A percentile compares a stretch with the other conserved stretches of the same genome.
These are phyloP conservation scores for Alectoris magna DNA, from an alignment of 2,797 vertebrate species.

Conservation along the genomic window DNA sequence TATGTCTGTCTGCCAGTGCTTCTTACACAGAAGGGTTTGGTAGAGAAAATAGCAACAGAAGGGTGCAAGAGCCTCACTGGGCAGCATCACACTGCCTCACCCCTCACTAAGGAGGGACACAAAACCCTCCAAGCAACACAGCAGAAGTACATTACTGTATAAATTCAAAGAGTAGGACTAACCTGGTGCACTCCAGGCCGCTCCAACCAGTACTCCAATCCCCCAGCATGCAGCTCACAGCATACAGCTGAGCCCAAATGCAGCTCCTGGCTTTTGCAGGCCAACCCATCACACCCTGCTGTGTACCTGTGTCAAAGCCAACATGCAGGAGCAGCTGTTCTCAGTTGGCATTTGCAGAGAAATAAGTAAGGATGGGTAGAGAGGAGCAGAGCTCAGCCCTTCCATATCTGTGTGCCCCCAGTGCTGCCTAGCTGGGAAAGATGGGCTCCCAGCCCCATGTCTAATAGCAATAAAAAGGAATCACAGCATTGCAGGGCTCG, in stretches of 20 bases:
- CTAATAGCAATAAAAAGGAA: slow-evolving; percentile 11
- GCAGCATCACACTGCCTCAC: neutral
- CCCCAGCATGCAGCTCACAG: neutral
- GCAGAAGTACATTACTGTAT: fast-evolving
- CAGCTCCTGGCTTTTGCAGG: neutral
- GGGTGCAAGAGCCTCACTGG: fast-evolving
- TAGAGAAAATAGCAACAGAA: neutral
- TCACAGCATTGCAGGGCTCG: neutral
- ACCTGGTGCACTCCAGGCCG: fast-evolving
- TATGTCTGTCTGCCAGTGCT: slow-evolving; percentile 46
- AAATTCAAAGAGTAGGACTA: neutral
- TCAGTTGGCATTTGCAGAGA: neutral
- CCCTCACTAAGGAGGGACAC: neutral
- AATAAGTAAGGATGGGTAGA: neutral
- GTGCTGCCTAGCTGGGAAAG: neutral
- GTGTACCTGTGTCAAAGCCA: neutral
- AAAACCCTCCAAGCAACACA: neutral
- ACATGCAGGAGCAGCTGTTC: neutral
- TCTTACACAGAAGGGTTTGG: slow-evolving; percentile 34
- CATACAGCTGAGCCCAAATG: neutral
- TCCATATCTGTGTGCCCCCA: fast-evolving
- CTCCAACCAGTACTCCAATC: neutral
- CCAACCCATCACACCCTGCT: neutral
- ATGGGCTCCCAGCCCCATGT: neutral
- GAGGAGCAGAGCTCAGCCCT: neutral